Evolutionary conservation across 2,888 invertebrate genomes (phyloP), one percentile per base, ranked within the genome.

Genomic region (Baronia brevicornis): DNA sequence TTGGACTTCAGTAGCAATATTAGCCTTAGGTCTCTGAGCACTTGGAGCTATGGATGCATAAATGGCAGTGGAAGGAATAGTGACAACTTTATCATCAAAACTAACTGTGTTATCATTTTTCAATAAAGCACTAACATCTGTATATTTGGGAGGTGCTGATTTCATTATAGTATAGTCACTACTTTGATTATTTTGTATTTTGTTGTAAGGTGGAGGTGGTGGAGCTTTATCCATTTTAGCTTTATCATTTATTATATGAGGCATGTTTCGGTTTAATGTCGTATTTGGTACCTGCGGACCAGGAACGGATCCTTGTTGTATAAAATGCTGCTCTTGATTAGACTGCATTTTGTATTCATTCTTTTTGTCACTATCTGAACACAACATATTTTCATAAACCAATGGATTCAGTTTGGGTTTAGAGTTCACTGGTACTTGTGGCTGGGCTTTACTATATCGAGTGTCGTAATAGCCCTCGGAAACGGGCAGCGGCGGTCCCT

Each of bases 391-490:
- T 63, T 84, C 87, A 64, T 71, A 87, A 51, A 71, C 78, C 51
- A 46, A 56, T 38, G 77, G 84, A 60, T 60, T 77, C 44, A 52
- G 47, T 59, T 73, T 77, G 41, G 68, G 58, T 51, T 75, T 82
- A 9, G 71, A 64, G 43, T 87, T 87, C 9, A 88, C 86, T 36
- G 92, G 90, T 22, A 92, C 91, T 72, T 94, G 94, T 0, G 94
- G 94, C 60, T 94, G 93, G 4, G 94, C 94, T 63, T 92, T 91
- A 42, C 90, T 89, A 47, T 88, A 87, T 20, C 78, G 74, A n/a
- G 84, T 82, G 58, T 79, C 86, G 77, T 70, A 86, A 61, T 75
- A 84, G 1, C 77, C 77, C 48, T 77, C 79, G 3, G 84, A 56
- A 45, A 77, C 56, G 49, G 86, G 60, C 47, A 79, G 56, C 51